Evolutionary conservation across 2,797 vertebrate genomes (phyloP).

Genomic region (Todus mexicanus): DNA sequence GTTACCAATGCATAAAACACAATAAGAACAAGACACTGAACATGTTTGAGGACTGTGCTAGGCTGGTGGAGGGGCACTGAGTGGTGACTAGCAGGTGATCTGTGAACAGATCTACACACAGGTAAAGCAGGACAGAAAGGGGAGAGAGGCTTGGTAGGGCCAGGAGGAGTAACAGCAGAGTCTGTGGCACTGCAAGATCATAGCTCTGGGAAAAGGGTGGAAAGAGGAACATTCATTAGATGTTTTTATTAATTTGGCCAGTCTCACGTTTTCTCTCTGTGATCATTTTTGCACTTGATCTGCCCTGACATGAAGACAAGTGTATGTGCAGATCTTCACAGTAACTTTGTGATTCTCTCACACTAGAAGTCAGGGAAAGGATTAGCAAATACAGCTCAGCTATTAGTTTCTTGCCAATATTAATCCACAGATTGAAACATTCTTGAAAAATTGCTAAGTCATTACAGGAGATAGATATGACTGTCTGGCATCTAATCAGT

Average conservation of each 20-base stretch:
- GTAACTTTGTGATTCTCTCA: background rate
- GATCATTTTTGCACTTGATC: background rate
- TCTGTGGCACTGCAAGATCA: background rate
- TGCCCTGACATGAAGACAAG: background rate
- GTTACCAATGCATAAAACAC: background rate
- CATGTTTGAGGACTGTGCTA: background rate
- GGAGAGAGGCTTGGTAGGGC: background rate
- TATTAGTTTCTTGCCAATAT: background rate
- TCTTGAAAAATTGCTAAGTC: conserved; percentile 6
- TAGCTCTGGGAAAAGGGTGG: background rate
- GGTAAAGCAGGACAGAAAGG: background rate
- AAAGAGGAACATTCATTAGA: background rate
- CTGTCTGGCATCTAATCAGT: background rate
- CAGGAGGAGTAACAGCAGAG: background rate
- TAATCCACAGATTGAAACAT: background rate
- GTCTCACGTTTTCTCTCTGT: background rate
- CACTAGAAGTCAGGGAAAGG: background rate
- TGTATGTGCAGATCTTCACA: background rate
- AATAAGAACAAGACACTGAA: background rate
- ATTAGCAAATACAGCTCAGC: background rate
- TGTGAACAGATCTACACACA: background rate
- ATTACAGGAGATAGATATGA: background rate
- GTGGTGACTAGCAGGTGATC: background rate
- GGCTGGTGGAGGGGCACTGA: background rate
- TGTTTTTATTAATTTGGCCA: background rate